Base-by-base conservation (phyloP, 2,888 invertebrate genomes). In the Cybosia mesomella region DNA sequence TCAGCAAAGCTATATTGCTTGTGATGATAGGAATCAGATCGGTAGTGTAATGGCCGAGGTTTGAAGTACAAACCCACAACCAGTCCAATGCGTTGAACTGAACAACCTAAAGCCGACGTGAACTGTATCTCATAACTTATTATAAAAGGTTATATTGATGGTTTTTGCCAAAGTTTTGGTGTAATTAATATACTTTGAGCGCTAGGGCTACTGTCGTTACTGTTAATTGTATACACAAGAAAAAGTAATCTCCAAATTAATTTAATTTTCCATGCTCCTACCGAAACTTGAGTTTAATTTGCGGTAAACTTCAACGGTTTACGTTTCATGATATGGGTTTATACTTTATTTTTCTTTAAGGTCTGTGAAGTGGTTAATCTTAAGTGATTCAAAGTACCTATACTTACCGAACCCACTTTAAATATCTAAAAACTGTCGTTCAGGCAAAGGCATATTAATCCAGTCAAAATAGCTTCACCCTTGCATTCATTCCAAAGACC, bases 291-390 rank as follows among this genome's bases (percentile, higher is more conserved):
- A 21, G 62, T 71, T 64, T 71, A 68, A 58, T 68, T 62, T 62
- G 28, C 24, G 34, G 55, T 64, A 68, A 64, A 68, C 59, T 54
- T 53, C 22, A 22, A 3, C 34, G 22, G 58, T 58, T 32, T 58
- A 32, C 53, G n/a, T 63, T 62, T 9, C 58, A 22, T 24, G 58
- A 58, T 68, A 59, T 36, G 28, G 13, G 22, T 24, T 55, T 49
- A n/a, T 57, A 28, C 43, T 57, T 34, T 10, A 49, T 70, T 75
- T 69, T 70, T 73, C n/a, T 67, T 66, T 76, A 58, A 36, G 57
- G 28, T 53, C 67, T 73, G 4, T 70, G 73, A 68, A 58, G 63
- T 39, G 64, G 34, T 57, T 79, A 71, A 77, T 66, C 60, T 69
- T 67, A 60, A 58, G 64, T 73, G 54, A 67, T 71, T 73, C 71